A percentile compares a stretch with the other conserved stretches of the same genome.
Conservation (phyloP, 2,113 vertebrate species). For the Fukomys damarensis region DNA sequence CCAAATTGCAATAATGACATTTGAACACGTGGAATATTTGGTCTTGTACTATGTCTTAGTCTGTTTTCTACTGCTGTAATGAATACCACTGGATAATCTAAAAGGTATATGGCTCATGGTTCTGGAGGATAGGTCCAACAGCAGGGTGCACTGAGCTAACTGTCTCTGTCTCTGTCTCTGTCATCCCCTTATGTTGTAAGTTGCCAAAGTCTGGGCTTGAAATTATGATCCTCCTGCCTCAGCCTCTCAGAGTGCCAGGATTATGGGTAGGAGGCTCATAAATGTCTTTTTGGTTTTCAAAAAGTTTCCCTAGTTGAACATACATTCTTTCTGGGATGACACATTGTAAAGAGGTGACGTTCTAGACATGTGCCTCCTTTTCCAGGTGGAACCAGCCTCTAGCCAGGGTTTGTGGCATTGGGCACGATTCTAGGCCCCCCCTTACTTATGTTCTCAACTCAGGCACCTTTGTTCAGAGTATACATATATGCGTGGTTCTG, state of each 20-base stretch:
- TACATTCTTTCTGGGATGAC: background rate
- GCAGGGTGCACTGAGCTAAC: background rate
- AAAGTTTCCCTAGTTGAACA: background rate
- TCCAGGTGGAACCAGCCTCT: background rate
- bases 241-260: background rate
- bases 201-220: background rate
- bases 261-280: background rate
- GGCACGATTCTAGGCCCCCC: background rate
- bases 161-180: background rate
- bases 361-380: background rate
- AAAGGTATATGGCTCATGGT: background rate
- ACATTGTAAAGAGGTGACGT: background rate
- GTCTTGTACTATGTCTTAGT: background rate
- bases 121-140: background rate
- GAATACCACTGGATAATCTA: background rate
- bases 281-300: background rate
- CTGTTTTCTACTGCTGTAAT: background rate
- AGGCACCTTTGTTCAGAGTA: background rate
- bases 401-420: background rate
- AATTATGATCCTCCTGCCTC: background rate
- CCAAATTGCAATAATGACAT: background rate
- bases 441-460: background rate
- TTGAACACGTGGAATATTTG: background rate
- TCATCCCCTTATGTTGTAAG: background rate
- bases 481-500: background rate